Evolutionary conservation across 1,140 invertebrate genomes (phyloP).

Genomic region (Drosophila kohkoa): DNA sequence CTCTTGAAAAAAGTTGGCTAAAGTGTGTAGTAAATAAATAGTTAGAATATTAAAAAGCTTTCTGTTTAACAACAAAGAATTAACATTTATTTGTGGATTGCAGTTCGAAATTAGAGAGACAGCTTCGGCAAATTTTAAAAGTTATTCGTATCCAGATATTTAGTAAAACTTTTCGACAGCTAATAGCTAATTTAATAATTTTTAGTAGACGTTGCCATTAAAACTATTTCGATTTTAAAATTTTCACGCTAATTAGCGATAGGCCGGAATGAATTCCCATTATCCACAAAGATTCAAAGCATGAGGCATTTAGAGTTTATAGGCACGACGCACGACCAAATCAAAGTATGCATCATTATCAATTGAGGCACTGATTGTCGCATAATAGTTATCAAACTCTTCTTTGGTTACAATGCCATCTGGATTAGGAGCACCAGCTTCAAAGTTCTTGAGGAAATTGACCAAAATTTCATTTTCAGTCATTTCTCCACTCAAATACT

Average conservation of each 20-base stretch:
- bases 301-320: constrained; percentile 89
- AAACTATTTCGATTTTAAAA: neutral
- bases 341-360: constrained; percentile 98
- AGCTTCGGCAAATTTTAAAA: neutral
- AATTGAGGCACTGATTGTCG: constrained; percentile 96
- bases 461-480: constrained; percentile 93
- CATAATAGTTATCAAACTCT: constrained; percentile 97
- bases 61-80: neutral
- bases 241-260: neutral
- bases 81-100: neutral
- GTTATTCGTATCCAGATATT: neutral
- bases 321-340: constrained; percentile 96
- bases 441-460: constrained; percentile 95
- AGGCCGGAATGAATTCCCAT: neutral
- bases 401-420: constrained; percentile 95
- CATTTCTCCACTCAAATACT: constrained; percentile 95
- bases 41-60: neutral
- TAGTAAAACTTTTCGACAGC: constrained; percentile 6
- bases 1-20: no score
- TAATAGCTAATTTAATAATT: neutral
- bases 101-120: neutral
- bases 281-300: constrained; percentile 6
- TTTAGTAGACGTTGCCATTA: neutral
- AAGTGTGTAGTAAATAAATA: no score
- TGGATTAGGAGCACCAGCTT: constrained; percentile 88